These are phyloP conservation scores for Diplodus puntazzo DNA, from an alignment of 2,797 vertebrate species.

Conservation along the genomic window DNA sequence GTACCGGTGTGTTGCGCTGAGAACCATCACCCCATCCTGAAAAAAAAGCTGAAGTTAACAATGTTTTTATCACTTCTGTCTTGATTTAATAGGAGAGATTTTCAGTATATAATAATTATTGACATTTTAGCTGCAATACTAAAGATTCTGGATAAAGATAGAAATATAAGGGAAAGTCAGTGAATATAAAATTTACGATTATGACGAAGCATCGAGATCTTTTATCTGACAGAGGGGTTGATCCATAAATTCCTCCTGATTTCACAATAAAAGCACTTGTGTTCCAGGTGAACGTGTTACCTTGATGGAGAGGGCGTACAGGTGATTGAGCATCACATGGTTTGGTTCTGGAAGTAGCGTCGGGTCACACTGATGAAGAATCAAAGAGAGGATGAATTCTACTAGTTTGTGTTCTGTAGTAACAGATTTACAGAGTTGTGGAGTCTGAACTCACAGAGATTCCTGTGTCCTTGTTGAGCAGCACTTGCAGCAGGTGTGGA, in stretches of 20 bases:
- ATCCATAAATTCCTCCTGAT: not conserved
- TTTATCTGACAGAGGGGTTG: no score
- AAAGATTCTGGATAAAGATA: no score
- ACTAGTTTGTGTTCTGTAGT: not conserved
- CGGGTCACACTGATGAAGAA: conserved; percentile 91
- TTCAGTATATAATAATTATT: no score
- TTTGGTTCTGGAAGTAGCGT: conserved; percentile 97
- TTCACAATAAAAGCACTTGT: not conserved
- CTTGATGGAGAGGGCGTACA: conserved; percentile 99
- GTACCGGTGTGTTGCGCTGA: conserved; percentile 96
- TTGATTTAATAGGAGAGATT: no score
- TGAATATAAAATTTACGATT: no score
- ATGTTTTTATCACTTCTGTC: no score
- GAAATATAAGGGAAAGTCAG: no score
- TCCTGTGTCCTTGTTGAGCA: conserved; percentile 98
- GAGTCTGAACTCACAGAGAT: conserved; percentile 90
- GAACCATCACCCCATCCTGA: conserved; percentile 98
- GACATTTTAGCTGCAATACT: no score
- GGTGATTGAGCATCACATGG: conserved; percentile 98
- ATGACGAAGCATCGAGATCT: no score
- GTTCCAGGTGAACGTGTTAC: conserved; percentile 70
- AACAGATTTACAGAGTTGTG: not conserved
- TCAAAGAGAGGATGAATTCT: conserved; percentile 13
- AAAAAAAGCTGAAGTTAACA: conserved; percentile 17
- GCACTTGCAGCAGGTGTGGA: conserved; percentile 96